Conservation (phyloP, 2,113 vertebrate genomes). For the Mormyrus lacerda region DNA sequence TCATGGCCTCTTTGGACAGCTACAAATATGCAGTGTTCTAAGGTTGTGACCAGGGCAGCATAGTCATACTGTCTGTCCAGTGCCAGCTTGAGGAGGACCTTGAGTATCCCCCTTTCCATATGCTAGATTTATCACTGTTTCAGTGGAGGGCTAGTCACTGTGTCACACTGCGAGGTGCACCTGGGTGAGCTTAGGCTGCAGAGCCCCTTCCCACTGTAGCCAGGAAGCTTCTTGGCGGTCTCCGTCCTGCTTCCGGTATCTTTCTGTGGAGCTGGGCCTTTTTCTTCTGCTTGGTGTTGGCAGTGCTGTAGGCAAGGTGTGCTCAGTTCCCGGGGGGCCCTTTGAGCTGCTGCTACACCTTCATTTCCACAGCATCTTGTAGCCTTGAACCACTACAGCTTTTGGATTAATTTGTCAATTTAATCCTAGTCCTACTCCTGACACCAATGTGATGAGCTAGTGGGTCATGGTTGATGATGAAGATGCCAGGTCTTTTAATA, state of each 20-base stretch:
- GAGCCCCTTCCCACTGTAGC: background rate
- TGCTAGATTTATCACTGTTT: background rate
- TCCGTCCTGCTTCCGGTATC: background rate
- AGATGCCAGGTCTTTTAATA: background rate
- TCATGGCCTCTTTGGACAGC: background rate
- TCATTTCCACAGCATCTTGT: background rate
- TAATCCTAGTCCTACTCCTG: background rate
- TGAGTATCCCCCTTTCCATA: background rate
- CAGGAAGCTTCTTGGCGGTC: background rate
- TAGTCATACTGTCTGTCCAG: background rate
- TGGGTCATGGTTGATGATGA: no score
- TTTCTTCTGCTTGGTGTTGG: background rate
- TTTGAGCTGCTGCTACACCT: background rate
- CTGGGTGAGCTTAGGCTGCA: background rate
- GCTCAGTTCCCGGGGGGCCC: background rate
- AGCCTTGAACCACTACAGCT: background rate
- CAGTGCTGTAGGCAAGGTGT: background rate
- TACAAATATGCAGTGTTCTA: background rate
- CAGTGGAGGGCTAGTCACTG: background rate
- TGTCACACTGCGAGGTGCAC: background rate
- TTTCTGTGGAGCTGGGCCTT: background rate
- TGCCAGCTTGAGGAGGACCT: background rate
- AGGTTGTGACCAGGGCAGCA: background rate
- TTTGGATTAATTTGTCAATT: background rate
- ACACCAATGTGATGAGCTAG: background rate